A percentile compares a stretch with the other conserved stretches of the same genome.
phyloP scores from a whole-genome alignment of 2,113 vertebrate species.

The Zonotrichia leucophrys region DNA sequence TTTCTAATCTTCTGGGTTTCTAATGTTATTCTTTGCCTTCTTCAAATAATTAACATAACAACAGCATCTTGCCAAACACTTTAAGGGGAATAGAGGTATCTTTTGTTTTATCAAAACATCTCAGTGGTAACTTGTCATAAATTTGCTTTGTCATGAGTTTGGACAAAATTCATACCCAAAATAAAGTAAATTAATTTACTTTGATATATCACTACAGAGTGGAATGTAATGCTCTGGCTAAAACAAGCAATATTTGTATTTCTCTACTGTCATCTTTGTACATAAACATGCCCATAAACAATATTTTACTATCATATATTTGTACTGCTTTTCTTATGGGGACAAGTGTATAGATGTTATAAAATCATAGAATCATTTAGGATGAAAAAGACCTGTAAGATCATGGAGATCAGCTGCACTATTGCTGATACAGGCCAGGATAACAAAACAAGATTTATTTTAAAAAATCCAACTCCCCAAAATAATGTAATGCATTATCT shows the following conservation, averaged over 20 bases:
- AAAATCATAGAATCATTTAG: background rate
- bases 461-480: fast-evolving
- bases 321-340: background rate
- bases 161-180: background rate
- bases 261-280: background rate
- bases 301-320: background rate
- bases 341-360: background rate
- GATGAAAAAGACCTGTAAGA: background rate
- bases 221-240: background rate
- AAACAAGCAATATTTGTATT: background rate
- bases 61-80: slow-evolving; percentile 49
- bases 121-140: slow-evolving; percentile 58
- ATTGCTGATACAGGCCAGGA: background rate
- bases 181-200: background rate
- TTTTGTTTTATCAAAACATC: slow-evolving; percentile 65
- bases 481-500: background rate
- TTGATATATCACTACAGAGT: background rate
- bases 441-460: background rate
- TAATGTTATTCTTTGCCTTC: slow-evolving; percentile 81
- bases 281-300: fast-evolving
- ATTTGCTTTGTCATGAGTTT: slow-evolving; percentile 58
- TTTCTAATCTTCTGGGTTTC: slow-evolving; percentile 72
- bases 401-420: background rate
- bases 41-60: slow-evolving; percentile 79
- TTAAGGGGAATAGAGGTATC: slow-evolving; percentile 63